phyloP scores from a whole-genome alignment of 2,797 vertebrate genomes.

The Lacerta viridis region DNA sequence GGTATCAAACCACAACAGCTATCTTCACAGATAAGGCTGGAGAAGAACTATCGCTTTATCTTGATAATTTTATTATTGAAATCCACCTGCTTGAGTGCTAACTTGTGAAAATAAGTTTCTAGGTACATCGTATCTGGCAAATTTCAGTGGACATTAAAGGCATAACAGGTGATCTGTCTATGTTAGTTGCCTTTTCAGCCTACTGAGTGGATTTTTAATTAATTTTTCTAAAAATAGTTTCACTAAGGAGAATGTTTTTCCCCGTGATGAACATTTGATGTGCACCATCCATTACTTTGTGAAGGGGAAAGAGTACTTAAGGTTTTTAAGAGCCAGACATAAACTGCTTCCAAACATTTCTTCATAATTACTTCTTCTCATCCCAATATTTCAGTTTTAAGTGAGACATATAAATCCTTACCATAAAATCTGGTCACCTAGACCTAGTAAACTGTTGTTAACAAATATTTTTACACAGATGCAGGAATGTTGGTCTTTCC shows the following conservation, averaged over 20 bases:
- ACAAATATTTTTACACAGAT: neutral
- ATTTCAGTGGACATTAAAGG: constrained; percentile 26
- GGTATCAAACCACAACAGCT: too few species aligned
- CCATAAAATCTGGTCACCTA: neutral
- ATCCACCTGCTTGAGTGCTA: too few species aligned
- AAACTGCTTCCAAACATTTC: neutral
- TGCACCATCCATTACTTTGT: neutral
- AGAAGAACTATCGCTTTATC: too few species aligned
- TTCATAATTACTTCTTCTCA: constrained; percentile 14
- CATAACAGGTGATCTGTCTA: constrained; percentile 26
- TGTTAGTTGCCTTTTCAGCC: constrained; percentile 35
- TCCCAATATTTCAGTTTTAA: neutral
- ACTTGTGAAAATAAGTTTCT: constrained; percentile 26
- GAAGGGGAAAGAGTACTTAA: neutral
- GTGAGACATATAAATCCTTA: neutral
- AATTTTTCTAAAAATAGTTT: constrained; percentile 50
- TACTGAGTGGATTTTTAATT: constrained; percentile 37
- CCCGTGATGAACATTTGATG: constrained; percentile 43
- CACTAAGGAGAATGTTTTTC: neutral
- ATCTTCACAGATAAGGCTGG: too few species aligned
- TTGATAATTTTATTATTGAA: too few species aligned
- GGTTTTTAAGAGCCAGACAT: constrained; percentile 12
- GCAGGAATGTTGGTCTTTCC: neutral
- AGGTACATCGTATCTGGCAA: rapidly evolving
- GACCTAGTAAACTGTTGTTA: neutral